Conservation (phyloP, 2,113 vertebrate genomes). For the Pampusana beccarii region DNA sequence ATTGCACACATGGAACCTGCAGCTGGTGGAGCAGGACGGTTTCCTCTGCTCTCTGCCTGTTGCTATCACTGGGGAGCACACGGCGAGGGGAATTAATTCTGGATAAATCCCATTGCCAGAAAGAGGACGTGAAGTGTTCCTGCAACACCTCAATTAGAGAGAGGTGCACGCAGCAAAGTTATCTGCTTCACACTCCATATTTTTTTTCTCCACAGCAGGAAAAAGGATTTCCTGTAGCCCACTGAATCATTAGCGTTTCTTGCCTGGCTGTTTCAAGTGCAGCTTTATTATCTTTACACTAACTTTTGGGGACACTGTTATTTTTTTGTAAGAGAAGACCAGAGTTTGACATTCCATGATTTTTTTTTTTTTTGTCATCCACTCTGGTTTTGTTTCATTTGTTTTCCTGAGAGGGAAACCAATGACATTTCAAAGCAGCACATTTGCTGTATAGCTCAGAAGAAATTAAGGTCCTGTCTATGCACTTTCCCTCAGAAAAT, state of each 20-base stretch:
- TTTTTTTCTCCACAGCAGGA: slow-evolving; percentile 17
- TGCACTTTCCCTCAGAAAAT: slow-evolving; percentile 35
- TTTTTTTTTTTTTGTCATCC: neutral
- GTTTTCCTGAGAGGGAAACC: neutral
- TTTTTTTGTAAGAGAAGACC: neutral
- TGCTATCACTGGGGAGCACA: neutral
- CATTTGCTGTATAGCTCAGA: neutral
- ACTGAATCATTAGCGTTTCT: slow-evolving; percentile 12
- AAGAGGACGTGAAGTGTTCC: neutral
- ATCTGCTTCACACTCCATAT: slow-evolving; percentile 9
- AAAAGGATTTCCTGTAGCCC: slow-evolving; percentile 34
- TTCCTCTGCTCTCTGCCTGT: neutral
- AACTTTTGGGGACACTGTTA: slow-evolving; percentile 14
- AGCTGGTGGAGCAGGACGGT: neutral
- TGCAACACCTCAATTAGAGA: slow-evolving; percentile 23
- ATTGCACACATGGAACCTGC: neutral
- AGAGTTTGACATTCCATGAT: neutral
- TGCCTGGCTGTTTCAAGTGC: slow-evolving; percentile 15
- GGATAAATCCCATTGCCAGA: neutral
- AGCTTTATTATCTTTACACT: slow-evolving; percentile 42
- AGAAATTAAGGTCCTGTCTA: slow-evolving; percentile 15
- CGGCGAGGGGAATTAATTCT: neutral
- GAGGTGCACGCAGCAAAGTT: neutral
- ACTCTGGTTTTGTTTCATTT: neutral
- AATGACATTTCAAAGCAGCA: slow-evolving; percentile 49